Conservation (phyloP, 1,140 invertebrate species). For the Batillaria attramentaria region DNA sequence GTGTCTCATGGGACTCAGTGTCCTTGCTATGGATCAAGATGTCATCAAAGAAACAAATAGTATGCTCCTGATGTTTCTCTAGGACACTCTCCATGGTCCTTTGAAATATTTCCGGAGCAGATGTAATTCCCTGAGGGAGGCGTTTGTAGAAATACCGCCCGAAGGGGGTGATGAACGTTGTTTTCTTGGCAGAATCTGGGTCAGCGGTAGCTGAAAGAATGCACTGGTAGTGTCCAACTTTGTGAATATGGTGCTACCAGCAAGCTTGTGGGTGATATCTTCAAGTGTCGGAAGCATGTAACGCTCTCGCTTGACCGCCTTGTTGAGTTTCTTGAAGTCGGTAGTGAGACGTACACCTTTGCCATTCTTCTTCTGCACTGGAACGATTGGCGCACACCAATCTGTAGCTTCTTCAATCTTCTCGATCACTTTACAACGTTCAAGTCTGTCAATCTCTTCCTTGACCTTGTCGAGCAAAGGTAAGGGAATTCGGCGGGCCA, state of each 20-base stretch:
- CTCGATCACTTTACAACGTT: no score
- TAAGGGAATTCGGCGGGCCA: no score
- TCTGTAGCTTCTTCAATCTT: no score
- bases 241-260: conserved; percentile 29
- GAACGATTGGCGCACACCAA: no score
- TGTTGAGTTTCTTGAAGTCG: conserved; percentile 9
- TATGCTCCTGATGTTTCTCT: not conserved
- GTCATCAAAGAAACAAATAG: conserved; percentile 31
- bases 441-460: no score
- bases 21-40: conserved; percentile 1
- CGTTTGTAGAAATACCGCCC: conserved; percentile 38
- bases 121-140: conserved; percentile 31
- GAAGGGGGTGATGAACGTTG: conserved; percentile 70
- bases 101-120: conserved; percentile 45
- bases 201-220: conserved; percentile 43
- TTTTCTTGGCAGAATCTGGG: conserved; percentile 33
- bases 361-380: no score
- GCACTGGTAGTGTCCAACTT: conserved; percentile 21
- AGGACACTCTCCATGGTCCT: not conserved
- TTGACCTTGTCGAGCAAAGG: no score
- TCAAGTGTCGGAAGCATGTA: conserved; percentile 10
- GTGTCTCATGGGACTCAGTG: not conserved
- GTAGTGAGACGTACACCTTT: no score
- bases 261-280: conserved; percentile 21
- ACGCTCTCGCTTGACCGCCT: not conserved